Percentiles rank a stretch among this genome's conserved stretches.
phyloP scores from a whole-genome alignment of 2,888 invertebrate species.

The Tachina grossa region DNA sequence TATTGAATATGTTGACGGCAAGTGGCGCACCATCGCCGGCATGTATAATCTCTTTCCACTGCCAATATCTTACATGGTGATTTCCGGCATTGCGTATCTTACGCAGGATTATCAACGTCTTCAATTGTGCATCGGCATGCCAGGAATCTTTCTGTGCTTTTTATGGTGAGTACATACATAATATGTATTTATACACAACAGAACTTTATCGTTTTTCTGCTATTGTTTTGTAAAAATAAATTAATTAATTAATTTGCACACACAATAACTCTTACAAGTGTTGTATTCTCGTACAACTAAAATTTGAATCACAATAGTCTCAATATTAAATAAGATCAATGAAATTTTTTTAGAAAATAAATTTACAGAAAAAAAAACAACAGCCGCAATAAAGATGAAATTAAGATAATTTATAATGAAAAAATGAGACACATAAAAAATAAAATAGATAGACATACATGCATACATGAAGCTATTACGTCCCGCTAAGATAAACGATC shows the following conservation, averaged over 20 bases:
- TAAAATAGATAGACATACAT: background rate
- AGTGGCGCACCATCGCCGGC: constrained; percentile 91
- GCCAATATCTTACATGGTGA: constrained; percentile 89
- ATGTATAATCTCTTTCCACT: constrained; percentile 92
- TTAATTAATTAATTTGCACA: constrained; percentile 5
- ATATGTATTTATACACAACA: too few relatives aligned
- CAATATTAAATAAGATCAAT: constrained; percentile 36
- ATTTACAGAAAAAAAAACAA: constrained; percentile 2
- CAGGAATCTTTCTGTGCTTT: constrained; percentile 87
- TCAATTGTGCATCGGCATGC: constrained; percentile 89
- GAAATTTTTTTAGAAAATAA: constrained; percentile 39
- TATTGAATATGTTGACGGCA: constrained; percentile 90
- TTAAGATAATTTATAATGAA: constrained; percentile 39
- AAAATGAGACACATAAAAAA: constrained; percentile 35
- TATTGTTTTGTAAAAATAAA: background rate
- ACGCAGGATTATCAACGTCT: constrained; percentile 89
- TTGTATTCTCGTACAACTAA: too few relatives aligned
- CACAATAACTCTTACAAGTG: constrained; percentile 2
- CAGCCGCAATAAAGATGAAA: background rate
- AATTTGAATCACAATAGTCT: background rate
- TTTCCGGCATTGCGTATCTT: constrained; percentile 88
- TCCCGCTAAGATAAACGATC: constrained; percentile 43
- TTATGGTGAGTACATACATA: constrained; percentile 85
- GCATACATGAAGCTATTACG: background rate
- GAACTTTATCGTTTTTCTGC: background rate